Conservation (phyloP, 2,888 invertebrate genomes). For the Branchinecta sandiegonensis region DNA sequence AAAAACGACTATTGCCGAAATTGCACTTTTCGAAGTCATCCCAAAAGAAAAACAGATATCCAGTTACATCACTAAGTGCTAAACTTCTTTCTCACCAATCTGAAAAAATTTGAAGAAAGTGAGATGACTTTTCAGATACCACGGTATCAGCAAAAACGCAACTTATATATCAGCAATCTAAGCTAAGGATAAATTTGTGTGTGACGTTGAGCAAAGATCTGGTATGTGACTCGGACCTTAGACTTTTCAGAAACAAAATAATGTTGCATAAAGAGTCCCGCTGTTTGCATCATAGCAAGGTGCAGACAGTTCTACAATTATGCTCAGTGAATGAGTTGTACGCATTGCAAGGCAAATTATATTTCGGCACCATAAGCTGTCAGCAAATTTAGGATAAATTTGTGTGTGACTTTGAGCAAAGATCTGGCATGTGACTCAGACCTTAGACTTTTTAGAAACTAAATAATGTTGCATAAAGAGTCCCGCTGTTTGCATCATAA, state of each 20-base stretch:
- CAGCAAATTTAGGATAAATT: background rate
- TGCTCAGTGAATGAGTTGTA: background rate
- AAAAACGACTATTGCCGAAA: no score
- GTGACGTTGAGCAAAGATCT: background rate
- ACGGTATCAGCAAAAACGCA: no score
- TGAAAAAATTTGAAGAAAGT: no score
- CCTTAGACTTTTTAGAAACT: background rate
- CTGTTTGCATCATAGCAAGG: background rate
- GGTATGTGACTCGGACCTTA: background rate
- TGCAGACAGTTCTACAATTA: constrained; percentile 5
- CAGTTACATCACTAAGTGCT: no score
- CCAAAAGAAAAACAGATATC: no score
- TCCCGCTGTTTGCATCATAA: background rate
- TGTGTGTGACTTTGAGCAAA: constrained; percentile 11
- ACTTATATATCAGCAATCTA: no score
- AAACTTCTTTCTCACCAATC: no score
- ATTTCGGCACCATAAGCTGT: background rate
- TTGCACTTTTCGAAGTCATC: no score
- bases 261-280: background rate
- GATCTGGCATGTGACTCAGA: background rate
- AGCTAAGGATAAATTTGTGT: background rate
- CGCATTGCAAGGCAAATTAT: background rate
- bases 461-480: background rate
- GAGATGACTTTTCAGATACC: no score
- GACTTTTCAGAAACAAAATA: background rate